Evolutionary conservation across 2,888 invertebrate genomes (phyloP).

Genomic region (Cephus runcator): DNA sequence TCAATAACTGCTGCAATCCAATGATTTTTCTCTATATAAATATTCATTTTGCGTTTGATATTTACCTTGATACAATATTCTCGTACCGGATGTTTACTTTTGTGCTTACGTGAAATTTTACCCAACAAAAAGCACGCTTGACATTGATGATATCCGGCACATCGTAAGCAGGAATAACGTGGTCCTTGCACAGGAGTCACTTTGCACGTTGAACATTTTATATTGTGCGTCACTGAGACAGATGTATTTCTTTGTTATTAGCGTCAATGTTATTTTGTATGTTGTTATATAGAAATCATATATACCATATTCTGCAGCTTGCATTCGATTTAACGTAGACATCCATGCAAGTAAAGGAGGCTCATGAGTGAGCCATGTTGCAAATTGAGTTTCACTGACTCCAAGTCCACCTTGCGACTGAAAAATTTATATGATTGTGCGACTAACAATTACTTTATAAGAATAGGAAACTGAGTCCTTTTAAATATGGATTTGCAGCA

Average conservation of each 20-base stretch:
- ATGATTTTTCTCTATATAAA: not conserved
- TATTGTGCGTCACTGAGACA: conserved; percentile 68
- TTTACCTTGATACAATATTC: conserved; percentile 71
- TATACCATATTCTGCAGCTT: conserved; percentile 71
- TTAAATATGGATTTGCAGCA: not conserved
- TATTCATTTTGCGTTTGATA: conserved; percentile 5
- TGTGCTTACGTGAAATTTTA: conserved; percentile 71
- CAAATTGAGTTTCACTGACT: conserved; percentile 74
- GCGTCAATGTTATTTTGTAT: not conserved
- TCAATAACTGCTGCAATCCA: not conserved
- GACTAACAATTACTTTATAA: not conserved
- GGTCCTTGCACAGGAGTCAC: conserved; percentile 70
- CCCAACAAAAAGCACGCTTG: conserved; percentile 77
- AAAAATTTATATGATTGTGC: conserved; percentile 5
- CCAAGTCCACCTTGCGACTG: conserved; percentile 79
- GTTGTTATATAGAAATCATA: conserved; percentile 2
- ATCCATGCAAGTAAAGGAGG: conserved; percentile 75
- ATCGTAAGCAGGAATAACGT: conserved; percentile 74
- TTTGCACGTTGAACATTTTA: conserved; percentile 73
- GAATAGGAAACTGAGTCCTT: not conserved
- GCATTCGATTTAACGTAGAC: conserved; percentile 73
- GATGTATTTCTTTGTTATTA: not conserved
- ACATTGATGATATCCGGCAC: conserved; percentile 75
- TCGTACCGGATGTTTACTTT: conserved; percentile 74
- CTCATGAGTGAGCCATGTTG: conserved; percentile 76